These are phyloP conservation scores for Orthonychiurus folsomi DNA, from an alignment of 2,888 invertebrate genomes.

Conservation along the genomic window DNA sequence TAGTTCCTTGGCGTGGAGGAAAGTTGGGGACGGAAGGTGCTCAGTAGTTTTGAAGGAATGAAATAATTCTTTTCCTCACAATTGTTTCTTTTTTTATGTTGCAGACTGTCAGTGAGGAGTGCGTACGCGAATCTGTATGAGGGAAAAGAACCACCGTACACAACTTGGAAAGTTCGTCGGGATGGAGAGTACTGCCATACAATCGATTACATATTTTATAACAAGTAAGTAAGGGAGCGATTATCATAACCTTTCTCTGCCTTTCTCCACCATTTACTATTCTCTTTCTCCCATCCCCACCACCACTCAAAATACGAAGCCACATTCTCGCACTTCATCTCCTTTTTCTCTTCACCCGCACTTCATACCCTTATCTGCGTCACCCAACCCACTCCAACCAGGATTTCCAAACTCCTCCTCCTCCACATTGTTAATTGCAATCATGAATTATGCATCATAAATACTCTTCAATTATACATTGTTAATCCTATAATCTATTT, in stretches of 20 bases:
- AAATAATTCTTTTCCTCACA: background rate
- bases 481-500: no score
- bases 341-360: no score
- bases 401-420: no score
- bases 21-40: background rate
- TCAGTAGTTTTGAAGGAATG: background rate
- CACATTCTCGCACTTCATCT: no score
- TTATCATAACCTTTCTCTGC: background rate
- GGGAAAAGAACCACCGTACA: slow-evolving; percentile 58
- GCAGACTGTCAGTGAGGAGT: slow-evolving; percentile 40
- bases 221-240: slow-evolving; percentile 44
- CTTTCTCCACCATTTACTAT: background rate
- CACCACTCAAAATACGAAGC: no score
- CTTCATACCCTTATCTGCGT: no score
- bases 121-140: slow-evolving; percentile 43
- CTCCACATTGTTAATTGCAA: no score
- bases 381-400: no score
- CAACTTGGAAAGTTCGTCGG: slow-evolving; percentile 65
- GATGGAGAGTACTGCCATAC: slow-evolving; percentile 63
- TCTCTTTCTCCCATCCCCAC: background rate
- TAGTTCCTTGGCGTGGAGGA: no score
- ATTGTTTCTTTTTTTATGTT: slow-evolving; percentile 11
- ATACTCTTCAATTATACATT: no score
- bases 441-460: no score
- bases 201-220: slow-evolving; percentile 65